phyloP scores from a whole-genome alignment of 2,797 vertebrate genomes.

The Rhodeus uyekii region DNA sequence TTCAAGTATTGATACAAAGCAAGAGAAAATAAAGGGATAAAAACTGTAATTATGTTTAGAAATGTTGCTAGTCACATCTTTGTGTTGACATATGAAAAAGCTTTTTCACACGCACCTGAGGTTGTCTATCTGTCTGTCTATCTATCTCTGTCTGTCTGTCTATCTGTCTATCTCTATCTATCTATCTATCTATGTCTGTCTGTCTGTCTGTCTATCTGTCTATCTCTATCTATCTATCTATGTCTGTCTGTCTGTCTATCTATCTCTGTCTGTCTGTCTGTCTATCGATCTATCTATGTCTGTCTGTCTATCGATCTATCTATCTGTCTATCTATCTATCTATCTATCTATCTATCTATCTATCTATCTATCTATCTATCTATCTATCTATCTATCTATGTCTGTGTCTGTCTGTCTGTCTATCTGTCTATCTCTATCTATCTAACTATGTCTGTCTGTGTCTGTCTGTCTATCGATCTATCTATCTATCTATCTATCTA shows the following conservation, averaged over 20 bases:
- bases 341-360: background rate
- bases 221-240: background rate
- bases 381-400: too few species aligned
- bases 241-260: background rate
- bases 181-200: background rate
- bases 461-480: too few species aligned
- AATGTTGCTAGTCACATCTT: background rate
- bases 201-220: background rate
- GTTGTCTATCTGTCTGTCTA: background rate
- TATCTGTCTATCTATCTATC: background rate
- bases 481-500: background rate
- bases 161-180: background rate
- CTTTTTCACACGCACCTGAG: background rate
- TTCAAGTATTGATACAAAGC: background rate
- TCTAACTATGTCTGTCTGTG: too few species aligned
- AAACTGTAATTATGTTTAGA: background rate
- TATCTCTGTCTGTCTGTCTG: background rate
- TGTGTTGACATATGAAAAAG: background rate
- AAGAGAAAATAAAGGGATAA: background rate
- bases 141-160: background rate
- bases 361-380: too few species aligned
- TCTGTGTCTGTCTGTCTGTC: too few species aligned
- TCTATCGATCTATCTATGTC: background rate
- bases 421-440: too few species aligned
- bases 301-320: background rate